Evolutionary conservation across 2,113 vertebrate species (phyloP).

Genomic region (Serinus canaria): DNA sequence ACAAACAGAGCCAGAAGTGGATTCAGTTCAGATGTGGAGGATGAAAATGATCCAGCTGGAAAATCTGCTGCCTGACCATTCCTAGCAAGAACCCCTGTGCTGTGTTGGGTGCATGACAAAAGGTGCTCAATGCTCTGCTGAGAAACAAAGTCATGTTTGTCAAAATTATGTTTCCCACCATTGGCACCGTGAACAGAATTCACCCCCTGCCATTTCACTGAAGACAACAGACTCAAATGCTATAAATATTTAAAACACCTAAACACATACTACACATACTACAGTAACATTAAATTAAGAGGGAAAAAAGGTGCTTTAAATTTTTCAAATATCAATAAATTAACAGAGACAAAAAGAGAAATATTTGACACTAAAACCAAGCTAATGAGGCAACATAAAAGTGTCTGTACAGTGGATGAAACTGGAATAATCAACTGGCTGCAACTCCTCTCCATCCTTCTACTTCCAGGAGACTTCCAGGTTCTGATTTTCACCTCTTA

Average conservation of each 20-base stretch:
- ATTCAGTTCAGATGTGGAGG: neutral
- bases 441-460: neutral
- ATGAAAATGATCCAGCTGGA: neutral
- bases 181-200: neutral
- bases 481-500: neutral
- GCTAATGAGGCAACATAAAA: neutral
- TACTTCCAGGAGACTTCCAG: neutral
- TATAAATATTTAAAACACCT: neutral
- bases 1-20: neutral
- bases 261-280: neutral
- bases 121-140: neutral
- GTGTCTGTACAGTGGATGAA: neutral
- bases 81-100: neutral
- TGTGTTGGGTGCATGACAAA: neutral
- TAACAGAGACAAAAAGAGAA: neutral
- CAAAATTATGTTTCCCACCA: conserved; percentile 14
- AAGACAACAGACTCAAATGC: neutral
- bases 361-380: neutral
- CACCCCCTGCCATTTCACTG: neutral
- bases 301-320: neutral
- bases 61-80: conserved; percentile 26
- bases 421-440: neutral
- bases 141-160: neutral
- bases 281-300: neutral
- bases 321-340: conserved; percentile 17